Conservation (phyloP, 2,797 vertebrate genomes). For the Artibeus lituratus region DNA sequence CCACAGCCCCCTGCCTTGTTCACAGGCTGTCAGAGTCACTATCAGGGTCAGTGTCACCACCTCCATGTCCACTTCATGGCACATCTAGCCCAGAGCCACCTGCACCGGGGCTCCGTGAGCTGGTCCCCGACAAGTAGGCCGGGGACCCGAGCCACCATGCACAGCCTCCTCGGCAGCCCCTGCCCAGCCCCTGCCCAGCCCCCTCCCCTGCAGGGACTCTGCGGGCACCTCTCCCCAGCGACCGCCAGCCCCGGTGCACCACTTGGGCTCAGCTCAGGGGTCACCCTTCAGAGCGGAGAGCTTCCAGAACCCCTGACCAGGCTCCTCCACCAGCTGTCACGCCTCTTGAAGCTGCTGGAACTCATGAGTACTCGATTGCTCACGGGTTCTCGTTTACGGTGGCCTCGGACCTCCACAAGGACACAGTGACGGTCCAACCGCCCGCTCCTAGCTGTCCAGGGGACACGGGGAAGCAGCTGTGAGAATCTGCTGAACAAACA, state of each 20-base stretch:
- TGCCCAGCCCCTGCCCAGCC: accelerated
- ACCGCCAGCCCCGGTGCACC: background rate
- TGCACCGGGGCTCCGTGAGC: accelerated
- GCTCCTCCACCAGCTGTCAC: background rate
- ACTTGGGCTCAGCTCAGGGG: too few relatives aligned
- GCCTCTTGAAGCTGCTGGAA: background rate
- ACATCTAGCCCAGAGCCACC: accelerated
- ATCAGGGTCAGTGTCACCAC: accelerated
- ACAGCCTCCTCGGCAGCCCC: accelerated
- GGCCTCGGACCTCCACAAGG: background rate
- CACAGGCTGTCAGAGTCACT: accelerated
- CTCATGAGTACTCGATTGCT: accelerated
- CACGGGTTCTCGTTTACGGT: background rate
- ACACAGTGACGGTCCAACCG: background rate
- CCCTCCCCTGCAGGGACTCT: background rate
- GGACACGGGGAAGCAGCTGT: accelerated
- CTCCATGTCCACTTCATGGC: background rate
- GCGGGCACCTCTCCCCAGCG: accelerated
- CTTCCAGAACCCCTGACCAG: background rate
- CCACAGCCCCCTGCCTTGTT: background rate
- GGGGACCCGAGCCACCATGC: accelerated
- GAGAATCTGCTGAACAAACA: accelerated
- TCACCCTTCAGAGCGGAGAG: background rate
- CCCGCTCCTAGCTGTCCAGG: background rate
- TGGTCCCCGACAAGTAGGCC: background rate